Base-by-base conservation (phyloP, 2,113 vertebrate genomes). In the Tachysurus vachellii region DNA sequence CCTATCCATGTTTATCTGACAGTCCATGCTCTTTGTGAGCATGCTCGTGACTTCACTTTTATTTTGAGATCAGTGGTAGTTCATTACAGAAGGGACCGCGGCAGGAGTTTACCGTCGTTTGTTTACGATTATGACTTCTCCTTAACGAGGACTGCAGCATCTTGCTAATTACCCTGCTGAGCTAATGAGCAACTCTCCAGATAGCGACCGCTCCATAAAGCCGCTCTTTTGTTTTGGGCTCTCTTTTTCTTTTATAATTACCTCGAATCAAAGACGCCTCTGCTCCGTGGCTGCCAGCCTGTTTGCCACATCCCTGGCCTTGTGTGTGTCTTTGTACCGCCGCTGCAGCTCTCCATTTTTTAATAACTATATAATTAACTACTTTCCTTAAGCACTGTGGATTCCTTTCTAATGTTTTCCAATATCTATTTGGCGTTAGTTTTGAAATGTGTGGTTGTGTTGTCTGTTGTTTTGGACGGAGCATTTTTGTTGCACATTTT, bases 151-250 rank as follows among this genome's bases (percentile, higher is more conserved):
- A 92, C 91, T 94, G 94, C 94, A 89, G 94, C 94, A 94, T 95
- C 94, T 94, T 93, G 93, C 94, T 96, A 95, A 95, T 96, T 95
- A 95, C 91, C 92, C 94, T 92, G 93, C 94, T 92, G 94, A 90
- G 94, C 94, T 95, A 95, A 95, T 94, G 95, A 94, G 94, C 88
- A 90, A 91, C 93, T 95, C 93, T 91, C 91, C 91, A 92, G 93
- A 93, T 95, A 93, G 93, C 90, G 82, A 88, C 91, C 90, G 91
- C 90, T 89, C 92, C 91, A 92, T 92, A 93, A 94, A 94, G 93
- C 90, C 88, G 85, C 91, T 93, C 89, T 93, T 95, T 94, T 94
- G 93, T 94, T 94, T 91, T 88, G 90, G 91, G 87, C 42, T 53
- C 61, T 83, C 59, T 85, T 93, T 71, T 89, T 87, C 88, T 90